Conservation (phyloP, 1,140 invertebrate genomes). For the Aphelinus atriplicis region DNA sequence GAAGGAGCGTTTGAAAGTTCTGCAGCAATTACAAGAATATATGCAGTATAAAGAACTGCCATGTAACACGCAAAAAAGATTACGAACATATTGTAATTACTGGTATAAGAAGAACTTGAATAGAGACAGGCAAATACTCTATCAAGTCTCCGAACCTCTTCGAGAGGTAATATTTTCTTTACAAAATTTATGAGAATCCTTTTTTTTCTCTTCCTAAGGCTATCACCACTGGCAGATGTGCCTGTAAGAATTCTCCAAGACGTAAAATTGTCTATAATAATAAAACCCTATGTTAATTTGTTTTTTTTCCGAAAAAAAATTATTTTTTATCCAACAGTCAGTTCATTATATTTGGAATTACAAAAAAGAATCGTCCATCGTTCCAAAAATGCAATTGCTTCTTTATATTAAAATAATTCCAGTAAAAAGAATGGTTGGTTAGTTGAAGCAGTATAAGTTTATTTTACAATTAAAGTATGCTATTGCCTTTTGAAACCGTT, state of each 20-base stretch:
- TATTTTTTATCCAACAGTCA: no score
- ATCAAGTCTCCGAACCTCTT: conserved; percentile 61
- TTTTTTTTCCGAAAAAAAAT: background rate
- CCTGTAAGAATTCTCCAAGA: background rate
- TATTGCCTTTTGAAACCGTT: no score
- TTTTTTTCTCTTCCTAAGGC: no score
- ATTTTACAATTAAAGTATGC: no score
- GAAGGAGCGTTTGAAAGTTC: conserved; percentile 47
- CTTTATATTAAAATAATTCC: no score
- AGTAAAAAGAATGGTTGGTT: no score
- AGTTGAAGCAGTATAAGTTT: no score
- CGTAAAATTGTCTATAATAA: conserved; percentile 40
- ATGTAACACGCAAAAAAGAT: conserved; percentile 44
- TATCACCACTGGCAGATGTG: no score
- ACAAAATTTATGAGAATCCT: no score
- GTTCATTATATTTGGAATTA: no score
- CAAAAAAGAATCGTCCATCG: no score
- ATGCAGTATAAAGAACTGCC: conserved; percentile 57
- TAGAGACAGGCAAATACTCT: conserved; percentile 59
- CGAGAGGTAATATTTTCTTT: conserved; percentile 44
- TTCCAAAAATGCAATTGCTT: no score
- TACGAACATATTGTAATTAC: conserved; percentile 58
- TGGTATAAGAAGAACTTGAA: conserved; percentile 61
- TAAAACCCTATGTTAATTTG: background rate
- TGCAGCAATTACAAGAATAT: conserved; percentile 56